Evolutionary conservation across 2,113 vertebrate species (phyloP).

Genomic region (Myrmecobius fasciatus): DNA sequence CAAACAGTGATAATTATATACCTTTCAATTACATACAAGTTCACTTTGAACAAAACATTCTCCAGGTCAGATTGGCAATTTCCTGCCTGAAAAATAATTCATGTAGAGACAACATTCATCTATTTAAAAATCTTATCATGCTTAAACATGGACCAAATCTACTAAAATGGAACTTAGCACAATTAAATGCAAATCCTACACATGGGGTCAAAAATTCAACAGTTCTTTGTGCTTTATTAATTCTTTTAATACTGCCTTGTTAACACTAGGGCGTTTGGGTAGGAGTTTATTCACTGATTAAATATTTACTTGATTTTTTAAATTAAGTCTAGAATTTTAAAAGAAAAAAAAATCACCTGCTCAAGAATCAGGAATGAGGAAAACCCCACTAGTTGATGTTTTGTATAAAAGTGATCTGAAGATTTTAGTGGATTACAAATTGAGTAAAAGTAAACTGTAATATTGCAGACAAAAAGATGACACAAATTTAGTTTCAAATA

Average conservation of each 20-base stretch:
- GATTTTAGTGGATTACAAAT: background rate
- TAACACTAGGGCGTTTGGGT: background rate
- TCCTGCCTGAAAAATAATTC: background rate
- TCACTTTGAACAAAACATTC: background rate
- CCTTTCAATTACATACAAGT: background rate
- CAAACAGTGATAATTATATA: background rate
- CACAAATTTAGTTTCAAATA: background rate
- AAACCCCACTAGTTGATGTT: background rate
- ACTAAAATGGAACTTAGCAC: background rate
- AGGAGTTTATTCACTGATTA: background rate
- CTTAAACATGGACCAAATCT: background rate
- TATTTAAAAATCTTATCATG: background rate
- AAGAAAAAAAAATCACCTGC: background rate
- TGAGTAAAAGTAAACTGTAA: background rate
- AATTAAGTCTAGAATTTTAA: background rate
- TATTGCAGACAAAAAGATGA: background rate
- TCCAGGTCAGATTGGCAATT: background rate
- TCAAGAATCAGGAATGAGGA: background rate
- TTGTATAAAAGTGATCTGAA: background rate
- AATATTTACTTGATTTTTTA: background rate
- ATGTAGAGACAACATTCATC: background rate
- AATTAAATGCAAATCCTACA: background rate
- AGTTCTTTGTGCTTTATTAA: background rate
- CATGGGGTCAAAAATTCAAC: background rate
- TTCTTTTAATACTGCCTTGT: background rate